Evolutionary conservation across 64 coral and sea anemone genomes (phyloP).

Genomic region (Cladopsammia gracilis): DNA sequence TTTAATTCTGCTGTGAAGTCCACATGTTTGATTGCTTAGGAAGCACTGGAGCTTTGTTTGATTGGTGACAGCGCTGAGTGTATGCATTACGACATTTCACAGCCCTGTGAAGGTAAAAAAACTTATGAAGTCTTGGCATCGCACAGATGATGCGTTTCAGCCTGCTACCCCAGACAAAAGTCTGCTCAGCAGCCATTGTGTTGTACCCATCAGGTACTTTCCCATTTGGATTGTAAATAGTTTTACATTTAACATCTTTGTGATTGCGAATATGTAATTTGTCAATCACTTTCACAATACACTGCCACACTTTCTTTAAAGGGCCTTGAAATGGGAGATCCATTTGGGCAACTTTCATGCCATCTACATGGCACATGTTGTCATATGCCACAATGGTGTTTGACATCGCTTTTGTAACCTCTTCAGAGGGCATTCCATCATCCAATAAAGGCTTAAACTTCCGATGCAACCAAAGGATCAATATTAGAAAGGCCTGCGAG

Average conservation of each 20-base stretch:
- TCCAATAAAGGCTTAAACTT: constrained; percentile 11
- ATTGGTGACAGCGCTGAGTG: too few relatives aligned
- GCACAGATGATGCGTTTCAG: constrained; percentile 16
- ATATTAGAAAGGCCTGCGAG: constrained; percentile 15
- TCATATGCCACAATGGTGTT: constrained; percentile 29
- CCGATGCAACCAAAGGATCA: neutral
- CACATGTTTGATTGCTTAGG: too few relatives aligned
- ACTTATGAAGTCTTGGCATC: constrained; percentile 23
- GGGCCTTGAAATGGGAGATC: constrained; percentile 11
- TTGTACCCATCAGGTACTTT: constrained; percentile 12
- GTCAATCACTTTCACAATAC: neutral
- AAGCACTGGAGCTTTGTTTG: too few relatives aligned
- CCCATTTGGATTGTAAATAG: constrained; percentile 7
- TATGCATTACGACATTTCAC: too few relatives aligned
- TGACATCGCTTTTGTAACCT: neutral
- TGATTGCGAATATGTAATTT: constrained; percentile 11
- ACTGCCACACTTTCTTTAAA: neutral
- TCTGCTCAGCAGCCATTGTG: constrained; percentile 39
- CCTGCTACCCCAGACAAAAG: constrained; percentile 14
- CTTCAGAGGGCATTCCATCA: neutral
- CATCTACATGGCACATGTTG: constrained; percentile 48
- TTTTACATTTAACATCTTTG: constrained; percentile 14
- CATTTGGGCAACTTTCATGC: neutral
- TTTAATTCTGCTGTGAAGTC: too few relatives aligned
- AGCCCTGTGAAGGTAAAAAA: constrained; percentile 25